Percentiles rank a stretch among this genome's conserved stretches.
phyloP scores from a whole-genome alignment of 2,888 invertebrate genomes.

The Busseola fusca region DNA sequence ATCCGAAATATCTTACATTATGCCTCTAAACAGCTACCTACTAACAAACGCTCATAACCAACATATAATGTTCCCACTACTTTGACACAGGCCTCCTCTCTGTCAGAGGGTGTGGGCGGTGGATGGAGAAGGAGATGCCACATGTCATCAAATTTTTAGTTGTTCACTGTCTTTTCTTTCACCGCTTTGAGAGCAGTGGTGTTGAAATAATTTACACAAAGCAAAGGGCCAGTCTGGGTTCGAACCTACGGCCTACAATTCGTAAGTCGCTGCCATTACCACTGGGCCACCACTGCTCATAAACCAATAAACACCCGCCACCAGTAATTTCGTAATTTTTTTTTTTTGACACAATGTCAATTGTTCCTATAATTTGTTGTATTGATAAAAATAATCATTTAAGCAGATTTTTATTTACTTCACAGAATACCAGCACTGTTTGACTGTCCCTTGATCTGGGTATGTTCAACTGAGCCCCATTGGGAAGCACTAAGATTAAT shows the following conservation, averaged over 20 bases:
- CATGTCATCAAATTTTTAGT: background rate
- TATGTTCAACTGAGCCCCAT: constrained; percentile 75
- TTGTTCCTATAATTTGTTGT: too few species aligned
- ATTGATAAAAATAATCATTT: background rate
- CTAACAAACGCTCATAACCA: too few species aligned
- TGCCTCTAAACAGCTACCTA: background rate
- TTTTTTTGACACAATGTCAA: background rate
- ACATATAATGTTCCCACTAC: background rate
- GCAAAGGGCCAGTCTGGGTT: background rate
- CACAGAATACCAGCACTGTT: constrained; percentile 75
- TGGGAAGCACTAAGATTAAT: constrained; percentile 73
- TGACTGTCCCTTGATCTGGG: constrained; percentile 77
- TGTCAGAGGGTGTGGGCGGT: background rate
- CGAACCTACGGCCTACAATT: background rate
- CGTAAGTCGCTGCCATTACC: background rate
- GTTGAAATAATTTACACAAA: background rate
- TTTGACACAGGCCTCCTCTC: background rate
- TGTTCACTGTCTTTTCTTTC: background rate
- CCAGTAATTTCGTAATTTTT: too few species aligned
- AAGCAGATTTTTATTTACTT: constrained; percentile 14
- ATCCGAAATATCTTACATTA: background rate
- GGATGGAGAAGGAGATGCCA: too few species aligned
- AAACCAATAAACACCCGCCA: background rate
- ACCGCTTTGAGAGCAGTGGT: too few species aligned
- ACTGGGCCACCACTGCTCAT: background rate